Evolutionary conservation across 2,888 invertebrate genomes (phyloP).

Genomic region (Idaea aversata): DNA sequence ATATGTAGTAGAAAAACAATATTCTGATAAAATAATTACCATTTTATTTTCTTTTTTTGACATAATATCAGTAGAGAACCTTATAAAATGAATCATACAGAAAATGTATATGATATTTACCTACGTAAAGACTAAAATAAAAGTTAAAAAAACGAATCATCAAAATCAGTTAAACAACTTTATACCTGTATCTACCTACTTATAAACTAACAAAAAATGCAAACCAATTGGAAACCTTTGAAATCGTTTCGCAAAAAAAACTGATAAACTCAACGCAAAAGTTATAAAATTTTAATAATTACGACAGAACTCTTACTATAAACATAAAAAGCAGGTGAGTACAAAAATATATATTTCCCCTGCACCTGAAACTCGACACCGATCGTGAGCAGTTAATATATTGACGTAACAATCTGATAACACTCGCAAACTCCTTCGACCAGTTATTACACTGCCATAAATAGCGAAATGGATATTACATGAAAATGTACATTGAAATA

Average conservation of each 20-base stretch:
- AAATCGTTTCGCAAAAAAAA: background rate
- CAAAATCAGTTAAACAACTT: too few relatives aligned
- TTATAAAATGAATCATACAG: too few relatives aligned
- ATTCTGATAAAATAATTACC: too few relatives aligned
- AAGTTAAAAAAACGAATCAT: too few relatives aligned
- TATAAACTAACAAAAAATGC: too few relatives aligned
- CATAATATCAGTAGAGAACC: too few relatives aligned
- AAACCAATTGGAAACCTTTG: too few relatives aligned
- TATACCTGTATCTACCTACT: too few relatives aligned
- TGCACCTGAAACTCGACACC: conserved; percentile 26
- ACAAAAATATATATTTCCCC: background rate
- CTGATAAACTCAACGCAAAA: background rate
- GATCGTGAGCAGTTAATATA: conserved; percentile 36
- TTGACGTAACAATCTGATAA: conserved; percentile 43
- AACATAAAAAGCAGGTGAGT: background rate
- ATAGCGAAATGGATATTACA: conserved; percentile 35
- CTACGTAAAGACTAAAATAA: too few relatives aligned
- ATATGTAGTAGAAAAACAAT: background rate
- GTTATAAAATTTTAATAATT: background rate
- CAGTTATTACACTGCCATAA: conserved; percentile 44
- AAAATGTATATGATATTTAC: too few relatives aligned
- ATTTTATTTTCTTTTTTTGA: too few relatives aligned
- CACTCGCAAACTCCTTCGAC: conserved; percentile 32
- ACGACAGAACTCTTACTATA: background rate
- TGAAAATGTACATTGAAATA: conserved; percentile 30